Base-by-base conservation (phyloP, 2,888 invertebrate genomes). In the Nemotelus pantherinus region DNA sequence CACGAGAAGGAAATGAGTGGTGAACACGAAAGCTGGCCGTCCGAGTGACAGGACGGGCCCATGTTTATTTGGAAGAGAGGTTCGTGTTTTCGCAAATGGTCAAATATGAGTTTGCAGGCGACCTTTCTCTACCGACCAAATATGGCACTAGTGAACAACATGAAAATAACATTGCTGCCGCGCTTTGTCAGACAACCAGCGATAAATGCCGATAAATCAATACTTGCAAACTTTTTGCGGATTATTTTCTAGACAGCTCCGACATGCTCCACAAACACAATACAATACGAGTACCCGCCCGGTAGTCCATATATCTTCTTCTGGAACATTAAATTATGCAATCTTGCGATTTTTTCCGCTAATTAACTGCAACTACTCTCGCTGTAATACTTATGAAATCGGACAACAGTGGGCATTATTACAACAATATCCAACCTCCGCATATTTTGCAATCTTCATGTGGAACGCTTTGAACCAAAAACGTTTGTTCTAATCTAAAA, bases 391-490 rank as follows among this genome's bases (percentile, higher is more conserved):
- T 4, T 25, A 60, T 39, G 60, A 7, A 60, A 60, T 43, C 60
- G 25, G n/a, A 43, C 39, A 25, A 39, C 60, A 60, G 41, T 25
- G 3, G 60, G 60, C 41, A 7, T 25, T 60, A n/a, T 25, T 4
- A 41, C 39, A 41, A 43, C 60, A 60, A 25, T 43, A 39, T 7
- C 7, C 58, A 58, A 58, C 4, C 58, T 57, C 25, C 57, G n/a
- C 57, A 9, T 57, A 57, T 57, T 50, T n/a, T 48, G 47, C 67
- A 43, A 70, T 70, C 70, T 70, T 53, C 70, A 70, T 70, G 55
- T 70, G 70, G 70, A 55, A 47, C 53, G 55, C 53, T 70, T 9
- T 53, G 43, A 10, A 53, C 43, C 70, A 70, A 70, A 55, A 70
- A 55, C 55, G 44, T 68, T 70, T 67, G 48, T 53, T 70, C 70